Evolutionary conservation across 2,888 invertebrate genomes (phyloP).

Genomic region (Hipparchia semele): DNA sequence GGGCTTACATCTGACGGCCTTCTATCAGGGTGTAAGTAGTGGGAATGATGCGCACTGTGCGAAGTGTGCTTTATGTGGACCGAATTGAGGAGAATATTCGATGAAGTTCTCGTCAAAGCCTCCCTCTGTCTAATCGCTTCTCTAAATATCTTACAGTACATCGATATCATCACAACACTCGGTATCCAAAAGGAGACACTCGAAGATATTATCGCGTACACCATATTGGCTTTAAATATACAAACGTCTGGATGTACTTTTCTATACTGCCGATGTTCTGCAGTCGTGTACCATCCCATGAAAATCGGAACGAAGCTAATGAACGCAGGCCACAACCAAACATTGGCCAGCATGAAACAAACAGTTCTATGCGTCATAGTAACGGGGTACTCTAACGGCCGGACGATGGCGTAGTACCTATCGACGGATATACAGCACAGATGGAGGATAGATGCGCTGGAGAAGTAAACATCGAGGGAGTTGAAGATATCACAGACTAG

Average conservation of each 20-base stretch:
- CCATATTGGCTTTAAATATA: constrained; percentile 92
- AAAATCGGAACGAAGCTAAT: constrained; percentile 98
- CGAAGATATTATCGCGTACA: constrained; percentile 94
- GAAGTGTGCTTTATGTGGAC: constrained; percentile 92
- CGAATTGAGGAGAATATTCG: constrained; percentile 92
- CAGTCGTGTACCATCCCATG: constrained; percentile 97
- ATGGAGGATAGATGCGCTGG: constrained; percentile 95
- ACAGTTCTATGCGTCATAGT: constrained; percentile 94
- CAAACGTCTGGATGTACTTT: constrained; percentile 88
- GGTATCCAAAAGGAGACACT: constrained; percentile 97
- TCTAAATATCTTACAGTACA: constrained; percentile 93
- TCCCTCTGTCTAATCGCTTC: constrained; percentile 93
- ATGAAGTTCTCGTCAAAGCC: constrained; percentile 92
- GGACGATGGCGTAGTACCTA: constrained; percentile 95
- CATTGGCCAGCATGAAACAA: constrained; percentile 92
- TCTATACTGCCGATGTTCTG: constrained; percentile 87
- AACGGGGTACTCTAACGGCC: constrained; percentile 95
- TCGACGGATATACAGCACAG: constrained; percentile 97
- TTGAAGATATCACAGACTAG: constrained; percentile 98
- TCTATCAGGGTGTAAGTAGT: constrained; percentile 74
- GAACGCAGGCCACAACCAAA: constrained; percentile 96
- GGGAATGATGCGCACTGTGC: constrained; percentile 86
- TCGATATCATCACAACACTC: constrained; percentile 95
- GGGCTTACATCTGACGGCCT: constrained; percentile 77
- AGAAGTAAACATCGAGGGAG: constrained; percentile 96